A percentile compares a stretch with the other conserved stretches of the same genome.
Evolutionary conservation across 2,797 vertebrate genomes (phyloP).

Genomic region (Bucorvus abyssinicus): DNA sequence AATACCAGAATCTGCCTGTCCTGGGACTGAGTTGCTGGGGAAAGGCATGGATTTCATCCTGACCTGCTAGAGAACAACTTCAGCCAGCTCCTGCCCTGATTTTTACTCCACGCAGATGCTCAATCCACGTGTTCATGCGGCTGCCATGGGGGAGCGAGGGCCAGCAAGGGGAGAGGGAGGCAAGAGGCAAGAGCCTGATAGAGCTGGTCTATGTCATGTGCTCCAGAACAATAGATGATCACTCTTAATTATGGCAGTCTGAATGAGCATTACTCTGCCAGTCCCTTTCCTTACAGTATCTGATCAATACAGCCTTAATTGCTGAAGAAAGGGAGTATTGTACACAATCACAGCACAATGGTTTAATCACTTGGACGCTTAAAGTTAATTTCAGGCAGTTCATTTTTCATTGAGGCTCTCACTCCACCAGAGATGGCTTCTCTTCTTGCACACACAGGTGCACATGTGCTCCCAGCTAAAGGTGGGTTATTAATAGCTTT

Average conservation of each 20-base stretch:
- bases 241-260: slow-evolving; percentile 73
- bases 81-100: not conserved
- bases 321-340: slow-evolving; percentile 50
- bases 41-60: not conserved
- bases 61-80: not conserved
- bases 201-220: not conserved
- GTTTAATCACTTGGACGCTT: slow-evolving; percentile 73
- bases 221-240: slow-evolving; percentile 69
- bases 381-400: slow-evolving; percentile 64
- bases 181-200: slow-evolving; percentile 19
- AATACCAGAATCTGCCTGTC: not conserved
- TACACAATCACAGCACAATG: slow-evolving; percentile 56
- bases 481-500: slow-evolving; percentile 74
- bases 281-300: slow-evolving; percentile 33
- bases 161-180: not conserved
- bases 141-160: not conserved
- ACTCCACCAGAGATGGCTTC: slow-evolving; percentile 11
- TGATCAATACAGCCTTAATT: slow-evolving; percentile 74
- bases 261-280: slow-evolving; percentile 53
- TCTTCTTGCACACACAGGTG: slow-evolving; percentile 60
- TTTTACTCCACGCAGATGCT: not conserved
- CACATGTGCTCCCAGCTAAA: slow-evolving; percentile 13
- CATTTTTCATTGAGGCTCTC: slow-evolving; percentile 56
- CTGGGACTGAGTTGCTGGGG: not conserved
- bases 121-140: rapidly evolving